These are phyloP conservation scores for Drosophila navojoa DNA, from an alignment of 1,140 invertebrate species.

Conservation along the genomic window DNA sequence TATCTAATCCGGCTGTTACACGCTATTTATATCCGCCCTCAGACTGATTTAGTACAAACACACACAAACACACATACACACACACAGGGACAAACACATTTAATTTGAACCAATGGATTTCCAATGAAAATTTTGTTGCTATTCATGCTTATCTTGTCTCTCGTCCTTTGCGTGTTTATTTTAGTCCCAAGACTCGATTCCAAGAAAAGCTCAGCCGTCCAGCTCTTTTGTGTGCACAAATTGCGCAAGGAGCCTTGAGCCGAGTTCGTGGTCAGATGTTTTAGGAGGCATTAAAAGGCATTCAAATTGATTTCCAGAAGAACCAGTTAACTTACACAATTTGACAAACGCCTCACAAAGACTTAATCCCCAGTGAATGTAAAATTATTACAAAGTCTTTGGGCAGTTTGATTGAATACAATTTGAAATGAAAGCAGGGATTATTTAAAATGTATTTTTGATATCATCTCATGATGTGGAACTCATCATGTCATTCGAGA, in stretches of 20 bases:
- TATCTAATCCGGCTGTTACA: conserved; percentile 30
- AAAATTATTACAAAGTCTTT: no score
- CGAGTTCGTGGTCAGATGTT: neutral
- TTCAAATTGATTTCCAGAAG: neutral
- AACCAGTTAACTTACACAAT: no score
- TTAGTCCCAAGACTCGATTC: conserved; percentile 4
- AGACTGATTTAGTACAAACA: neutral
- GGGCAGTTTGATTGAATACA: no score
- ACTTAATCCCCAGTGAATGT: no score
- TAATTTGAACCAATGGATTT: conserved; percentile 6
- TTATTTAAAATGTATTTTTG: no score
- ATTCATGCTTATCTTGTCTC: conserved; percentile 20
- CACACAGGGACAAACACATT: neutral
- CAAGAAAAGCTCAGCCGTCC: conserved; percentile 6
- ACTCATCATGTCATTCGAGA: no score
- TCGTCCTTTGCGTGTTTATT: conserved; percentile 23
- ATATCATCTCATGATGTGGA: no score
- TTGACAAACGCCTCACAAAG: no score
- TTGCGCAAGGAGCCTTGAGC: conserved; percentile 22
- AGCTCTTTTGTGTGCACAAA: conserved; percentile 19
- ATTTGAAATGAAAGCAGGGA: no score
- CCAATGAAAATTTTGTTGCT: conserved; percentile 21
- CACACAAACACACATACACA: neutral
- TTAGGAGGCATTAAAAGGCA: neutral
- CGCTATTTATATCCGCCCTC: conserved; percentile 44